Percentiles rank a stretch among this genome's conserved stretches.
Evolutionary conservation across 2,797 vertebrate genomes (phyloP).

Genomic region (Peromyscus aztecus): DNA sequence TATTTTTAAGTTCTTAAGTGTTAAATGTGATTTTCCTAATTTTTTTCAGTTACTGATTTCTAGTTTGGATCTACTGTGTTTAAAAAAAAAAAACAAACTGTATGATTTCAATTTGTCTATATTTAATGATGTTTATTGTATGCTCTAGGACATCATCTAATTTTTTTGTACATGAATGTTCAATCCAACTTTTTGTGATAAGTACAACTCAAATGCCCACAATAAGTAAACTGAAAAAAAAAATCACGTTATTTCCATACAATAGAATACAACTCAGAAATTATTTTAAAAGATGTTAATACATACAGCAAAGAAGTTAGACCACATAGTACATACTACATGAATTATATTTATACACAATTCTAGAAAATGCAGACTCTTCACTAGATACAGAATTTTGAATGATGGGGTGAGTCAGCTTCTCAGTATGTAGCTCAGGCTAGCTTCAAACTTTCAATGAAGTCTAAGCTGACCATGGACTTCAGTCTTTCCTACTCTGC

Average conservation of each 20-base stretch:
- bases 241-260: neutral
- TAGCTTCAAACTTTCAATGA: neutral
- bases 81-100: neutral
- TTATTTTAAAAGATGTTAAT: neutral
- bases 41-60: neutral
- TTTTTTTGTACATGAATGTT: neutral
- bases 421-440: neutral
- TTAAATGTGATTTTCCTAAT: neutral
- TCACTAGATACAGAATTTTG: neutral
- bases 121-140: neutral
- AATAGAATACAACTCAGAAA: neutral
- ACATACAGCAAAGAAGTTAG: neutral
- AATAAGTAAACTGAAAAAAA: neutral
- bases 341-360: neutral
- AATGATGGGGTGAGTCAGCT: neutral
- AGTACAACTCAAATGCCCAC: neutral
- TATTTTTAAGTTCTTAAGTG: neutral
- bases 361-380: neutral
- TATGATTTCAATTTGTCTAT: neutral
- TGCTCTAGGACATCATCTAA: neutral
- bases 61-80: neutral
- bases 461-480: neutral
- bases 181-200: neutral
- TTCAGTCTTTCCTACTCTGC: neutral
- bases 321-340: neutral